These are phyloP conservation scores for Neotoxoptera formosana DNA, from an alignment of 1,140 invertebrate genomes.

Conservation along the genomic window DNA sequence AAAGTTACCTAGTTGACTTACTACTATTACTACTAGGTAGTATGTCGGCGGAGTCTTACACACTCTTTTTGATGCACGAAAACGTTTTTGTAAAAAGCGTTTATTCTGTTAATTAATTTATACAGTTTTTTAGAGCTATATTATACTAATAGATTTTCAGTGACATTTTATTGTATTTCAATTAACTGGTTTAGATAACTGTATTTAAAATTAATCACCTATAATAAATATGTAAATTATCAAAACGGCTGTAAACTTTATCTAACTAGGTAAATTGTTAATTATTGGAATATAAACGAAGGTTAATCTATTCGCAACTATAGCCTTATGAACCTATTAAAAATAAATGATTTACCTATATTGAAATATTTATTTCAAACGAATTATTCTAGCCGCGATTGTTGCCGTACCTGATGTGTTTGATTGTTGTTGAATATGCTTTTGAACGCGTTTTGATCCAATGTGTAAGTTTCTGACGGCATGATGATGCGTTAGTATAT, in stretches of 20 bases:
- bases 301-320: neutral
- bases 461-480: neutral
- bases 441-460: neutral
- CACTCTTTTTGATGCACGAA: no score
- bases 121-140: no score
- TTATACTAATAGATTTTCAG: no score
- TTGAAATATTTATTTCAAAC: neutral
- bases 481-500: neutral
- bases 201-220: neutral
- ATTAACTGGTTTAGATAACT: neutral
- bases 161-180: no score
- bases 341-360: neutral
- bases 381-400: neutral
- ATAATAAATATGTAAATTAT: neutral
- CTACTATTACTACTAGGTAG: no score
- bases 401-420: neutral
- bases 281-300: neutral
- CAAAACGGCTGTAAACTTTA: neutral
- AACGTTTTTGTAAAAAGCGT: no score
- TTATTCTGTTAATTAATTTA: no score
- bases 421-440: neutral
- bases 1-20: no score
- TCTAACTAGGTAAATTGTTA: neutral
- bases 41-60: no score
- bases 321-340: neutral